A percentile compares a stretch with the other conserved stretches of the same genome.
Conservation (phyloP, 2,888 invertebrate species). For the Macrosoma leucophasiata region DNA sequence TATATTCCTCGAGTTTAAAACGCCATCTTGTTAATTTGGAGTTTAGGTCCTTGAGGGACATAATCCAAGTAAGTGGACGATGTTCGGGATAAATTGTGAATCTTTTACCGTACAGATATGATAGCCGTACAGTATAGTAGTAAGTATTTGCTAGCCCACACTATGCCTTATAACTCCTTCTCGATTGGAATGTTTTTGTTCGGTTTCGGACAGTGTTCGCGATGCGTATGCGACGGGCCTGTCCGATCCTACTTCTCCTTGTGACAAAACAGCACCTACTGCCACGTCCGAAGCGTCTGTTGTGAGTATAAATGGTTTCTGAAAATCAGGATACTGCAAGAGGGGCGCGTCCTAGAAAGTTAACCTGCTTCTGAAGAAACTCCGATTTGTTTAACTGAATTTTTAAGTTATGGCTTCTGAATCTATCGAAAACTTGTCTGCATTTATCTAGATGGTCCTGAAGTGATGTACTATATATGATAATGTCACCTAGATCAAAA, state of each 20-base stretch:
- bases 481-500: conserved; percentile 28
- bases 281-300: conserved; percentile 24
- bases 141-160: conserved; percentile 18
- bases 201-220: conserved; percentile 8
- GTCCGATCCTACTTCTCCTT: conserved; percentile 16
- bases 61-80: conserved; percentile 13
- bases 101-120: conserved; percentile 30
- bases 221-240: conserved; percentile 19
- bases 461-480: conserved; percentile 24
- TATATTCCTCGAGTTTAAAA: conserved; percentile 12
- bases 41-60: conserved; percentile 15
- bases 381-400: conserved; percentile 29
- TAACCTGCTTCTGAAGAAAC: conserved; percentile 29
- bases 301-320: conserved; percentile 23
- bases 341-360: conserved; percentile 29
- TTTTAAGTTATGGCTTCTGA: conserved; percentile 20
- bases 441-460: conserved; percentile 29
- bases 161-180: conserved; percentile 7
- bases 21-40: conserved; percentile 14
- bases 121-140: conserved; percentile 32
- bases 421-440: conserved; percentile 28
- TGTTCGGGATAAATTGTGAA: conserved; percentile 24
- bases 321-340: conserved; percentile 14
- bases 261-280: conserved; percentile 13
- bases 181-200: conserved; percentile 5